A percentile compares a stretch with the other conserved stretches of the same genome.
Conservation (phyloP, 1,140 invertebrate species). For the Arctopsyche grandis region DNA sequence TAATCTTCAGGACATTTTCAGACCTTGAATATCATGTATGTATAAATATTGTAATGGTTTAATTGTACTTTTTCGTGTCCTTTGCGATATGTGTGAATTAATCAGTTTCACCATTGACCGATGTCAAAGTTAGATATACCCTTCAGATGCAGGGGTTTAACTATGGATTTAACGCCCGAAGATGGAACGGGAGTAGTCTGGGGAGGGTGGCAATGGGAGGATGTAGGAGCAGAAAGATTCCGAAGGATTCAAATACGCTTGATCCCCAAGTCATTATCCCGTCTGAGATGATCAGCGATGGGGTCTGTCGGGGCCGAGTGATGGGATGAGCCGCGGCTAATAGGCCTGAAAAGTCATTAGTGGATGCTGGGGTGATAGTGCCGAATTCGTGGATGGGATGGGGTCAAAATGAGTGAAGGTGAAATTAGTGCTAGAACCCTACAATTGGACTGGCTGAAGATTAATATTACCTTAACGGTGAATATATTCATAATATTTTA, state of each 20-base stretch:
- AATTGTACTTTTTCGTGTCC: neutral
- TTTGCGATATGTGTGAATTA: neutral
- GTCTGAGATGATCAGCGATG: conserved; percentile 47
- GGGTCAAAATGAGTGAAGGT: neutral
- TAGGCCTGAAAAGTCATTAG: conserved; percentile 54
- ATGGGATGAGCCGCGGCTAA: conserved; percentile 50
- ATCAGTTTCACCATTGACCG: neutral
- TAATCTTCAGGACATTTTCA: no score
- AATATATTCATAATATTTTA: no score
- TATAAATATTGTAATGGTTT: no score
- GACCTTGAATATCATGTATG: no score
- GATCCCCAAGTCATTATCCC: conserved; percentile 46
- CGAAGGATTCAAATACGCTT: conserved; percentile 20
- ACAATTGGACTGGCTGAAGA: neutral
- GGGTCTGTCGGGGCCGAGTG: conserved; percentile 39
- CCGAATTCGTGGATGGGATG: neutral
- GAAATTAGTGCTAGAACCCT: conserved; percentile 11
- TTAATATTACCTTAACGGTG: no score
- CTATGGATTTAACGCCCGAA: neutral
- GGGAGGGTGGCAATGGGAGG: no score
- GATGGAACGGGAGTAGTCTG: neutral
- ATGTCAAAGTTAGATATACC: neutral
- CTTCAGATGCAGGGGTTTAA: neutral
- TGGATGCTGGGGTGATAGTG: conserved; percentile 33
- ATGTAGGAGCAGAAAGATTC: neutral